These are phyloP conservation scores for Drosophila sturtevanti DNA, from an alignment of 1,140 invertebrate genomes.

Conservation along the genomic window DNA sequence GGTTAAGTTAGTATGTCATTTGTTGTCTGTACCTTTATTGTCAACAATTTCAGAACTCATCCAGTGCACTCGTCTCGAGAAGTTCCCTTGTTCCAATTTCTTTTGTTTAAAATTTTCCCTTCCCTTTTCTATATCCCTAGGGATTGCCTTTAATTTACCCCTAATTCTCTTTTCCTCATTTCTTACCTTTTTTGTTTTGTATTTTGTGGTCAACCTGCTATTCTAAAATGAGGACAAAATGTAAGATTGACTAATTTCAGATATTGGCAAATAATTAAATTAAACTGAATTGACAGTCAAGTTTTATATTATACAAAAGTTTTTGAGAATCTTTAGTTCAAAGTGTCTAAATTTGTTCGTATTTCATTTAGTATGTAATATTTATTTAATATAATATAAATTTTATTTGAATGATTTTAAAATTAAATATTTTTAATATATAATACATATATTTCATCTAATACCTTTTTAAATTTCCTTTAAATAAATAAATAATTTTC, in stretches of 20 bases:
- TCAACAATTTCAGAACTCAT: slow-evolving; percentile 28
- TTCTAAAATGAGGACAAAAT: neutral
- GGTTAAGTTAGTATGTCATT: slow-evolving; percentile 28
- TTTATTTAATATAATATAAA: no score
- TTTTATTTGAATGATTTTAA: no score
- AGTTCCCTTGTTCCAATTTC: slow-evolving; percentile 11
- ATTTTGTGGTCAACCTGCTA: neutral
- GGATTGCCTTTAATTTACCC: neutral
- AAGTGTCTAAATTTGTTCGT: no score
- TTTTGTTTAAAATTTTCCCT: slow-evolving; percentile 20
- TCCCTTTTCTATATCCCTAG: neutral
- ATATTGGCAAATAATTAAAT: neutral
- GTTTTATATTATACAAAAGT: no score
- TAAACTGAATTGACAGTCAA: no score
- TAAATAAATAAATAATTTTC: no score
- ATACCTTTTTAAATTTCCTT: no score
- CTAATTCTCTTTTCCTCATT: neutral
- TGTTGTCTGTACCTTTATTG: slow-evolving; percentile 33
- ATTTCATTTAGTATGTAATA: no score
- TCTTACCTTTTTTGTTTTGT: neutral
- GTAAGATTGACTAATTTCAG: neutral
- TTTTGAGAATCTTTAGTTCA: no score
- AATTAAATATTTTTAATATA: no score
- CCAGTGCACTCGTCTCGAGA: slow-evolving; percentile 12
- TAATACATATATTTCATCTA: no score